Percentiles rank a stretch among this genome's conserved stretches.
Evolutionary conservation across 2,797 vertebrate genomes (phyloP).

Genomic region (Gouania willdenowi): DNA sequence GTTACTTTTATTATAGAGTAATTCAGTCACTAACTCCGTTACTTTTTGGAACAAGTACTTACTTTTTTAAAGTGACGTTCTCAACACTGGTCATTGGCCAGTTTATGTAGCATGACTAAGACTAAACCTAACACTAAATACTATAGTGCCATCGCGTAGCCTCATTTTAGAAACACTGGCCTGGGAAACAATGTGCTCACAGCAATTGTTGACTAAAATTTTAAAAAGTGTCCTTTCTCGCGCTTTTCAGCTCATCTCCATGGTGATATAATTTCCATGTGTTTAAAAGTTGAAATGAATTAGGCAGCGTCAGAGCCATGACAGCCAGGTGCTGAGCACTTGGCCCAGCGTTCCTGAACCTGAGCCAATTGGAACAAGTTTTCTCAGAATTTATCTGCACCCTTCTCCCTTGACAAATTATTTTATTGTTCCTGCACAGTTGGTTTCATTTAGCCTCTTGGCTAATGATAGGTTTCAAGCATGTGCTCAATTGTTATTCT

Average conservation of each 20-base stretch:
- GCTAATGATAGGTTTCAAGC: conserved; percentile 69
- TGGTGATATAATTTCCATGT: conserved; percentile 57
- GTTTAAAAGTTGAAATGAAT: conserved; percentile 64
- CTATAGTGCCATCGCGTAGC: too few relatives aligned
- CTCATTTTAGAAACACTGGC: conserved; percentile 50
- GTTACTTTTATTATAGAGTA: too few relatives aligned
- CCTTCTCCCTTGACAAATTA: conserved; percentile 78
- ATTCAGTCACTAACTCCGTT: too few relatives aligned
- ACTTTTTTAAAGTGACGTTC: too few relatives aligned
- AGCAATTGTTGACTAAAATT: conserved; percentile 49
- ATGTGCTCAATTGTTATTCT: conserved; percentile 60
- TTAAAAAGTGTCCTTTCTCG: conserved; percentile 52
- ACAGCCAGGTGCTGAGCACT: conserved; percentile 74
- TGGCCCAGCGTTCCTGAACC: conserved; percentile 39
- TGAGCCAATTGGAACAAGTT: conserved; percentile 74
- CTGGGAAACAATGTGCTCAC: conserved; percentile 38
- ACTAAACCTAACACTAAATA: too few relatives aligned
- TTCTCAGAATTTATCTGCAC: conserved; percentile 78
- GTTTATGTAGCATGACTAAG: too few relatives aligned
- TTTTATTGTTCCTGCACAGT: conserved; percentile 80
- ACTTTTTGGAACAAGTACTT: too few relatives aligned
- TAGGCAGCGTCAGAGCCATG: conserved; percentile 45
- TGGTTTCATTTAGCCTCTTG: conserved; percentile 75
- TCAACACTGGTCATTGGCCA: too few relatives aligned
- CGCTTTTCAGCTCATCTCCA: conserved; percentile 28